Evolutionary conservation across 2,113 vertebrate genomes (phyloP).

Genomic region (Oncorhynchus tshawytscha): DNA sequence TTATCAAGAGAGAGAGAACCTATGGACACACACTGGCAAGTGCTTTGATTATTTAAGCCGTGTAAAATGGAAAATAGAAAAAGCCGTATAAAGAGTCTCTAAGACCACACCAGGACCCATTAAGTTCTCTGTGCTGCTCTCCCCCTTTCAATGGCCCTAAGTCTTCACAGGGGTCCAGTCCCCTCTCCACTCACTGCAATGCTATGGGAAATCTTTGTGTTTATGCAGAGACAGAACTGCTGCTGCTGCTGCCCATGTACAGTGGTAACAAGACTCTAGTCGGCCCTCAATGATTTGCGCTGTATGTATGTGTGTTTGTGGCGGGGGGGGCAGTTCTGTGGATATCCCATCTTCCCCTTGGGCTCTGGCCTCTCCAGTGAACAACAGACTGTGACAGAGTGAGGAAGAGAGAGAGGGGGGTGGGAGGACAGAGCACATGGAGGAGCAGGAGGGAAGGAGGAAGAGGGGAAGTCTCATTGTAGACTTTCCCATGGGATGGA

Average conservation of each 20-base stretch:
- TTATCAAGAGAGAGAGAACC: conserved; percentile 35
- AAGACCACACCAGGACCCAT: conserved; percentile 60
- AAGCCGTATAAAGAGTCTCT: conserved; percentile 46
- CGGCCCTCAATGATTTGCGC: neutral
- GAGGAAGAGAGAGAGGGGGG: neutral
- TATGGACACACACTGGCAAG: neutral
- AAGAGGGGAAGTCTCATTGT: neutral
- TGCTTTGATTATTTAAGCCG: conserved; percentile 12
- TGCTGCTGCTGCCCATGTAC: conserved; percentile 16
- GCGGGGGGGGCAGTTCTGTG: neutral
- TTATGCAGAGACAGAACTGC: conserved; percentile 26
- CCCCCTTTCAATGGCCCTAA: conserved; percentile 68
- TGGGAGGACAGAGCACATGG: neutral
- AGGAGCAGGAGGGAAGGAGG: neutral
- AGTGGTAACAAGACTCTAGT: conserved; percentile 6
- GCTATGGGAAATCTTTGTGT: conserved; percentile 42
- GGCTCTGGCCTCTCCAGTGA: conserved; percentile 15
- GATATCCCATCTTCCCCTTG: conserved; percentile 7
- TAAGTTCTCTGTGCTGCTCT: conserved; percentile 42
- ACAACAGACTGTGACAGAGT: conserved; percentile 16
- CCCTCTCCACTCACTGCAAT: neutral
- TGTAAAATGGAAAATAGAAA: conserved; percentile 64
- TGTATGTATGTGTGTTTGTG: neutral
- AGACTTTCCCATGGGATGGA: neutral
- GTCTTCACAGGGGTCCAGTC: conserved; percentile 36